phyloP scores from a whole-genome alignment of 2,113 vertebrate species.

The Fukomys damarensis region DNA sequence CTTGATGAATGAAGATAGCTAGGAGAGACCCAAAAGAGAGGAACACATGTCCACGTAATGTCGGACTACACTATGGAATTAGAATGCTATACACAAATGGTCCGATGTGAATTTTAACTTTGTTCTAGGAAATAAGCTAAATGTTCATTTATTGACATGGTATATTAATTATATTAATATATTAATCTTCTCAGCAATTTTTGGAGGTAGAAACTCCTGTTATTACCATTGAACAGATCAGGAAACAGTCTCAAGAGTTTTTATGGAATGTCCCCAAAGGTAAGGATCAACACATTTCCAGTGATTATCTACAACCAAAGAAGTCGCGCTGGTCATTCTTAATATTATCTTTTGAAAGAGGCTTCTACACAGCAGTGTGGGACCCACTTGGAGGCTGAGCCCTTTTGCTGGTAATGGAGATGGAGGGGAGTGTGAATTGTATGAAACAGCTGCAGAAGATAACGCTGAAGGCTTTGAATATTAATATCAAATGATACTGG shows the following conservation, averaged over 20 bases:
- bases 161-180: no score
- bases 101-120: background rate
- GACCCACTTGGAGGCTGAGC: background rate
- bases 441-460: background rate
- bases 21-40: background rate
- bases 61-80: background rate
- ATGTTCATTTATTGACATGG: background rate
- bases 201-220: background rate
- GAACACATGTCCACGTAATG: background rate
- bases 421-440: rapidly evolving
- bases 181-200: background rate
- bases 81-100: background rate
- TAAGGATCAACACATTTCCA: background rate
- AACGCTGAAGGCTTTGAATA: background rate
- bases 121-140: background rate
- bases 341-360: background rate
- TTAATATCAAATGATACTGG: background rate
- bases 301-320: background rate
- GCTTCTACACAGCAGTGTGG: background rate
- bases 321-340: background rate
- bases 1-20: background rate
- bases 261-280: background rate
- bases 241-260: background rate
- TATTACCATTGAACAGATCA: background rate
- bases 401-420: no score